phyloP scores from a whole-genome alignment of 2,888 invertebrate genomes.

The Lasius platythorax region DNA sequence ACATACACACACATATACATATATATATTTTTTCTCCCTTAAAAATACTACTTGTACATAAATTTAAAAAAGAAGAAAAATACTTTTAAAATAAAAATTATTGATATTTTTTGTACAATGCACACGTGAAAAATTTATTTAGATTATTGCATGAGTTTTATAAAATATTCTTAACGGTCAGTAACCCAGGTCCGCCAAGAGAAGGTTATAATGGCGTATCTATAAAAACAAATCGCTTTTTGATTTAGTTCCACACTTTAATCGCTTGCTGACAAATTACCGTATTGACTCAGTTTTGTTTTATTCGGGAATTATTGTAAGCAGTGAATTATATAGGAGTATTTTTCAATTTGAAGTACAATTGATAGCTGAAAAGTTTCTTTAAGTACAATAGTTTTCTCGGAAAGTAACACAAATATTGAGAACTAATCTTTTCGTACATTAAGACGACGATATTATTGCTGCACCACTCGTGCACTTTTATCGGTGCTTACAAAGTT shows the following conservation, averaged over 20 bases:
- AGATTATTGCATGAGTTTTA: background rate
- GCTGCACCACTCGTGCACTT: conserved; percentile 14
- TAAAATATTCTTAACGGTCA: background rate
- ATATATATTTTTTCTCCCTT: background rate
- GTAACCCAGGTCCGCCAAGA: too few species aligned
- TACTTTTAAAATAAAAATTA: background rate
- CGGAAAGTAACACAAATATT: conserved; percentile 12
- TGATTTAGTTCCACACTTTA: background rate
- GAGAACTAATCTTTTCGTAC: conserved; percentile 18
- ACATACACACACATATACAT: background rate
- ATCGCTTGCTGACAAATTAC: conserved; percentile 20
- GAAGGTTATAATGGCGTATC: background rate
- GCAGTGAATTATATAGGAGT: background rate
- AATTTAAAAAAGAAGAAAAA: background rate
- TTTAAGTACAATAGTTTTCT: background rate
- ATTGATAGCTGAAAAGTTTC: conserved; percentile 21
- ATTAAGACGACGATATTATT: conserved; percentile 22
- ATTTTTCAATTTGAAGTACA: background rate
- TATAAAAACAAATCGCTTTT: background rate
- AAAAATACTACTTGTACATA: background rate
- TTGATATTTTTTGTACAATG: background rate
- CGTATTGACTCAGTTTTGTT: background rate
- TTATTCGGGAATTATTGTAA: conserved; percentile 21
- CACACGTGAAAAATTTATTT: background rate
- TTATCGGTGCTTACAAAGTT: conserved; percentile 42